These are phyloP conservation scores for Sarcophaga peregrina DNA, from an alignment of 1,140 invertebrate species.

Conservation along the genomic window DNA sequence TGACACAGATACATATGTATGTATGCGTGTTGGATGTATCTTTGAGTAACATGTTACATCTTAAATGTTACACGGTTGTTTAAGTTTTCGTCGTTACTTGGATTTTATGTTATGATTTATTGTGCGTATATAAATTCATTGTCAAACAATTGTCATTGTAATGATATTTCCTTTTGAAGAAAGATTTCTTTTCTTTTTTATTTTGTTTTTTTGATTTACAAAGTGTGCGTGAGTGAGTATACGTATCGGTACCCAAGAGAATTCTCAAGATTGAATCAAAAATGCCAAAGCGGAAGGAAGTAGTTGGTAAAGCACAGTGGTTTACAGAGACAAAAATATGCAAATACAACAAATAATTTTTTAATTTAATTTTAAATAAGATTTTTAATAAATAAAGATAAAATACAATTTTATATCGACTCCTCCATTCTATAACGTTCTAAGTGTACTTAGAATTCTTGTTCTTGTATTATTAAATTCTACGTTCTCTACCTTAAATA, in stretches of 20 bases:
- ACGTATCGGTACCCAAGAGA: not conserved
- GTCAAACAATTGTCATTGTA: slow-evolving; percentile 5
- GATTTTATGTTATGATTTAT: not conserved
- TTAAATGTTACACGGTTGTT: not conserved
- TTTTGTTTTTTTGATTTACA: no score
- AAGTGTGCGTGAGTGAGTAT: not conserved
- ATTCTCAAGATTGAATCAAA: not conserved
- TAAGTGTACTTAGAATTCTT: no score
- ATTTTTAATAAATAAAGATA: no score
- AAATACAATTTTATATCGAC: no score
- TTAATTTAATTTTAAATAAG: no score
- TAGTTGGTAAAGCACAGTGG: not conserved
- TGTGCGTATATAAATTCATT: not conserved
- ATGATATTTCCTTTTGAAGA: not conserved
- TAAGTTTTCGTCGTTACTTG: slow-evolving; percentile 9
- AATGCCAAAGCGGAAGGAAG: not conserved
- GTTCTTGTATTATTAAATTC: no score
- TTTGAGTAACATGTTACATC: not conserved
- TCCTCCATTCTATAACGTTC: no score
- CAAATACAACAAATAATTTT: no score
- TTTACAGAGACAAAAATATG: not conserved
- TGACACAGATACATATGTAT: not conserved
- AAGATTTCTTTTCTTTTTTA: not conserved
- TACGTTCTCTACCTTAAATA: no score
- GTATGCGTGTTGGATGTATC: not conserved